phyloP scores from a whole-genome alignment of 2,888 invertebrate genomes.

The Oligia fasciuncula region DNA sequence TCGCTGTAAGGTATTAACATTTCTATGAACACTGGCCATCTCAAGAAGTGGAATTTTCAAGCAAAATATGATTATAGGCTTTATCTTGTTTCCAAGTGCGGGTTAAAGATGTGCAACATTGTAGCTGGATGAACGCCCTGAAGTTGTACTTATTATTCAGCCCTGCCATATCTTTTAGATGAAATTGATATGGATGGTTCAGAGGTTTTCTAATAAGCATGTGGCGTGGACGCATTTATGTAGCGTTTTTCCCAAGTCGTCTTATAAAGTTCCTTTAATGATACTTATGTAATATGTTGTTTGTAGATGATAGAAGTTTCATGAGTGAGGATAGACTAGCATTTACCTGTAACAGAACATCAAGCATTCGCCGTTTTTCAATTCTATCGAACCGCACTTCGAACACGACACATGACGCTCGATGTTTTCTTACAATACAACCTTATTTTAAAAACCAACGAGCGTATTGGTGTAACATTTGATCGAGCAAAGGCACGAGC shows the following conservation, averaged over 20 bases:
- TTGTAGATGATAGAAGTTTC: neutral
- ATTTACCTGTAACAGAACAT: neutral
- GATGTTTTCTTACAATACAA: neutral
- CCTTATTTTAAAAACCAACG: neutral
- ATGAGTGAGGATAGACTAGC: neutral
- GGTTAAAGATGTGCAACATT: constrained; percentile 68
- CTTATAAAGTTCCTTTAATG: neutral
- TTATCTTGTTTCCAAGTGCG: constrained; percentile 70
- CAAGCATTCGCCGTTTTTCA: neutral
- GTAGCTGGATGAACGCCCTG: constrained; percentile 59
- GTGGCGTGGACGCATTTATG: constrained; percentile 7
- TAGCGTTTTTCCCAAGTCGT: neutral
- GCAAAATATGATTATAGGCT: constrained; percentile 67
- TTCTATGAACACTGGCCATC: constrained; percentile 55
- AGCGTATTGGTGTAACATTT: neutral
- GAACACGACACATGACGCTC: neutral
- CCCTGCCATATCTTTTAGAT: constrained; percentile 46
- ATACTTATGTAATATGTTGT: neutral
- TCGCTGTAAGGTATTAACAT: constrained; percentile 47
- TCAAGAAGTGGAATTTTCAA: constrained; percentile 62
- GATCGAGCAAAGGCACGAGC: neutral
- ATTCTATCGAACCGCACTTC: neutral
- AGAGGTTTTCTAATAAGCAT: constrained; percentile 53
- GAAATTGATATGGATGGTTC: constrained; percentile 50
- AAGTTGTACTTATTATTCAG: constrained; percentile 43